These are phyloP conservation scores for Musca vetustissima DNA, from an alignment of 1,140 invertebrate genomes.

Conservation along the genomic window DNA sequence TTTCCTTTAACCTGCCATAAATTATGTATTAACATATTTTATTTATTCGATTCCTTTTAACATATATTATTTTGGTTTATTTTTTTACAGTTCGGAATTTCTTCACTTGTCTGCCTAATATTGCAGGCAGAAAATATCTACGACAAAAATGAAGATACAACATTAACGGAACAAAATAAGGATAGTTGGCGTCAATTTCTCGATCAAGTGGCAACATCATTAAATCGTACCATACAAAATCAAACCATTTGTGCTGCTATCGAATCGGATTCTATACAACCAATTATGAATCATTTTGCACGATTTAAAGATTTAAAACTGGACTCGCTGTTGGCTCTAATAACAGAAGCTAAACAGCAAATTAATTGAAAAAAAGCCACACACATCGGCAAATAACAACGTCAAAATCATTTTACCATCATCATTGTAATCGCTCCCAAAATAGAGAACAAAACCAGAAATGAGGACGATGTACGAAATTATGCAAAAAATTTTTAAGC, in stretches of 20 bases:
- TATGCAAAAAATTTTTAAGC: slow-evolving; percentile 11
- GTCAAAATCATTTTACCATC: background rate
- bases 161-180: slow-evolving; percentile 36
- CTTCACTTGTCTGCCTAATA: slow-evolving; percentile 50
- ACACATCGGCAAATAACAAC: background rate
- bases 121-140: slow-evolving; percentile 48
- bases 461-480: background rate
- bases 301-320: slow-evolving; percentile 52
- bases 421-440: too few species aligned
- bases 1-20: too few species aligned
- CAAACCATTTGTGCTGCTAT: slow-evolving; percentile 53
- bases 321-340: slow-evolving; percentile 49
- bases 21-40: too few species aligned
- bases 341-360: slow-evolving; percentile 52
- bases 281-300: slow-evolving; percentile 51
- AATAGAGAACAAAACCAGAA: too few species aligned
- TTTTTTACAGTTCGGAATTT: slow-evolving; percentile 47
- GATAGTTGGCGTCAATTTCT: slow-evolving; percentile 49
- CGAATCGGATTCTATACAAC: slow-evolving; percentile 53
- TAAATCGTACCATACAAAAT: slow-evolving; percentile 51
- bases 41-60: too few species aligned
- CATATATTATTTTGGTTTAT: background rate
- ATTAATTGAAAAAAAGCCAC: slow-evolving; percentile 39
- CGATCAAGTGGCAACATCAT: slow-evolving; percentile 44
- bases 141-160: slow-evolving; percentile 33